phyloP scores from a whole-genome alignment of 2,113 vertebrate species.

The Cyrtonyx montezumae region DNA sequence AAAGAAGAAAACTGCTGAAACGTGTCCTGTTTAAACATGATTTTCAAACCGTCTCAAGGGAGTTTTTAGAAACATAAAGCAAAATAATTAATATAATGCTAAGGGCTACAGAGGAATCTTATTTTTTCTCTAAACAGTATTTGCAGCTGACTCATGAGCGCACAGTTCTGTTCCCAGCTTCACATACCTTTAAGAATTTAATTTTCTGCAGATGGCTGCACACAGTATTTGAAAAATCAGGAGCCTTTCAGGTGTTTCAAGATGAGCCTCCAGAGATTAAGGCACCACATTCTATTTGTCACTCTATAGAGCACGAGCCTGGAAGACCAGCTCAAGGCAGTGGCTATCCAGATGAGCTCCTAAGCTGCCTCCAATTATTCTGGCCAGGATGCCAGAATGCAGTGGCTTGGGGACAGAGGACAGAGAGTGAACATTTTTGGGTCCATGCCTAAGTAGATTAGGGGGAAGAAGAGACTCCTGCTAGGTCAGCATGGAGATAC shows the following conservation, averaged over 20 bases:
- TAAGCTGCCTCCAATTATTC: not conserved
- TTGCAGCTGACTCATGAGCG: not conserved
- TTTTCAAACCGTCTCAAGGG: constrained; percentile 21
- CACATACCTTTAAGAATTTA: not conserved
- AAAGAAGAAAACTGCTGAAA: not conserved
- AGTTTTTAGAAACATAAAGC: not conserved
- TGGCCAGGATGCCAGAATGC: not conserved
- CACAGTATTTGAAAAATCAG: not conserved
- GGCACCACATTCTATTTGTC: not conserved
- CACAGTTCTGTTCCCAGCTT: not conserved
- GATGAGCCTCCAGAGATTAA: not conserved
- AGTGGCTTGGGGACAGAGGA: fast-evolving
- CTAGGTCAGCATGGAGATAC: not conserved
- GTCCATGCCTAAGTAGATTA: constrained; percentile 15
- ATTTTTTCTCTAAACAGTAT: not conserved
- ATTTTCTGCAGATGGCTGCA: not conserved
- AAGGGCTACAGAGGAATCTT: not conserved
- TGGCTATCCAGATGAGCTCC: not conserved
- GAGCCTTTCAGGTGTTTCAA: constrained; percentile 27
- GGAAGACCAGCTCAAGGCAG: not conserved
- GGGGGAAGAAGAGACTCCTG: constrained; percentile 36
- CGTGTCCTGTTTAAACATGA: not conserved
- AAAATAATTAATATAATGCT: not conserved
- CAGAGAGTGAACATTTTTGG: not conserved
- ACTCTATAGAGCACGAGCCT: not conserved